Percentiles rank a stretch among this genome's conserved stretches.
Conservation (phyloP, 2,797 vertebrate genomes). For the Urocyon cinereoargenteus region DNA sequence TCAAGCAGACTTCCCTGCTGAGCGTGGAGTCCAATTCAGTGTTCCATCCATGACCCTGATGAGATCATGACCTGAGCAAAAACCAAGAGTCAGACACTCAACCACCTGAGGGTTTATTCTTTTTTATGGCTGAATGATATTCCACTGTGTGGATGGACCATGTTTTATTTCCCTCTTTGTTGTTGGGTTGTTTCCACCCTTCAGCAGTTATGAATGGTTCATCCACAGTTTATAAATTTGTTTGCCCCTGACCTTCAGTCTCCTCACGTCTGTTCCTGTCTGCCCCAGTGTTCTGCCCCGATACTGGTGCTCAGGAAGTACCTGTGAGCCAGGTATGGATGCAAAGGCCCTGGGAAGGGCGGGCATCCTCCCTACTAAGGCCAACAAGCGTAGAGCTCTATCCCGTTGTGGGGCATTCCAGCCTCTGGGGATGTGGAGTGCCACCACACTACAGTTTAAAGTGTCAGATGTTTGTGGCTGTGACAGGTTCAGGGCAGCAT, state of each 20-base stretch:
- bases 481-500: background rate
- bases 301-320: background rate
- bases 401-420: background rate
- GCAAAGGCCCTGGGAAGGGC: background rate
- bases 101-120: background rate
- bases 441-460: background rate
- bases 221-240: rapidly evolving
- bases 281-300: background rate
- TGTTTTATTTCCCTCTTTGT: rapidly evolving
- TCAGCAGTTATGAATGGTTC: rapidly evolving
- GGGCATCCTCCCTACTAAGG: background rate
- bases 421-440: background rate
- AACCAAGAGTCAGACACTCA: background rate
- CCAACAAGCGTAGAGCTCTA: background rate
- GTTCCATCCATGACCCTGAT: background rate
- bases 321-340: no score
- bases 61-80: background rate
- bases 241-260: background rate
- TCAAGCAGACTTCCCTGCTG: background rate
- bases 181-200: background rate
- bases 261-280: background rate
- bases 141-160: rapidly evolving
- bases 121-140: background rate
- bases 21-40: background rate
- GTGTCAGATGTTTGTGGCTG: background rate